phyloP scores from a whole-genome alignment of 2,113 vertebrate species.

The Sigmodon hispidus region DNA sequence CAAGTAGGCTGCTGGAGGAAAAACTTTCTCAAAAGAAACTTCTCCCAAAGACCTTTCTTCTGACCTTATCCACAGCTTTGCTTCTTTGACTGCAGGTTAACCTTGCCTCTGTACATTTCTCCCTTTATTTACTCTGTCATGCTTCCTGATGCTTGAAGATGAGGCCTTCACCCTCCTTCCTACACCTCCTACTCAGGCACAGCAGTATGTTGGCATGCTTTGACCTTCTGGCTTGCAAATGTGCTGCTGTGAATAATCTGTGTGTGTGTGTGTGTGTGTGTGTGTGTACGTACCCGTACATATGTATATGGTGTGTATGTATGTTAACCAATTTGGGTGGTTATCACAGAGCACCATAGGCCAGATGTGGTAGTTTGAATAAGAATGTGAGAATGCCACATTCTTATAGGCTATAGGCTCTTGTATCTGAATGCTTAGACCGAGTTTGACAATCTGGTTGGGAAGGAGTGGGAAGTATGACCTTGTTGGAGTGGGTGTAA shows the following conservation, averaged over 20 bases:
- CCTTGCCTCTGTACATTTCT: neutral
- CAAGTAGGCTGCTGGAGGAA: neutral
- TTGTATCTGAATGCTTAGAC: neutral
- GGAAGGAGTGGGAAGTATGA: neutral
- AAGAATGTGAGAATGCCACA: neutral
- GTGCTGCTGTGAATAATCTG: neutral
- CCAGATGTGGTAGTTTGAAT: neutral
- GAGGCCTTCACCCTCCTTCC: neutral
- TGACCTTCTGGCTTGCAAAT: neutral
- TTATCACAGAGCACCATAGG: neutral
- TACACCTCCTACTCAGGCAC: neutral
- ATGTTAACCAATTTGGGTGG: no score
- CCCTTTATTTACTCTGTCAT: neutral
- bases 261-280: no score
- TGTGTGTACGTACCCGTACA: neutral
- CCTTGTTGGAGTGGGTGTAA: neutral
- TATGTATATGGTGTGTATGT: neutral
- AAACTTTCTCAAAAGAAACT: neutral
- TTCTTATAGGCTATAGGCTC: no score
- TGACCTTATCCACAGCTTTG: neutral
- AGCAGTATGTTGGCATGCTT: fast-evolving
- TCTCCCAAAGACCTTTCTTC: neutral
- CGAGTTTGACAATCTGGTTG: neutral
- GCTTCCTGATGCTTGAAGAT: neutral
- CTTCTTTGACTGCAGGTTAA: neutral